Base-by-base conservation (phyloP, 2,888 invertebrate genomes). In the Empis livida region DNA sequence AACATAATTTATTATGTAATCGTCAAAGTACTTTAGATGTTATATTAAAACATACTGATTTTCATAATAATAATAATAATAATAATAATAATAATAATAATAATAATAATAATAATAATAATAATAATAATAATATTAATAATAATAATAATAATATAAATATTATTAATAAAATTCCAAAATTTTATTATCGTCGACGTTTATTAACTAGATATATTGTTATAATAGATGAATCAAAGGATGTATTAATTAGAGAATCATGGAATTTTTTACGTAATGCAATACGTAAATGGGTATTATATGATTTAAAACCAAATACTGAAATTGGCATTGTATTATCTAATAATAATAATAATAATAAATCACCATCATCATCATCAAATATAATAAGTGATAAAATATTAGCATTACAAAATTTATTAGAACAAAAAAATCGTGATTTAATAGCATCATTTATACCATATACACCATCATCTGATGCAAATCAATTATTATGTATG, bases 1-100 rank as follows among this genome's bases (percentile, higher is more conserved):
- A 78, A 62, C 82, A 81, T 52, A 82, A 80, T 61, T 69, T 75
- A 31, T 65, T 80, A 17, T 82, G 82, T 59, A 69, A 74, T 47
- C 69, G 77, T 23, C 69, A 72, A 41, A 78, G 78, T 56, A 74
- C 76, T 3, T 67, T 76, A 57, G 76, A 78, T 50, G 73, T 80
- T 16, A 76, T 79, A 47, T 60, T 71, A 23, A 66, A 67, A 49
- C 76, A 77, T 58, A 54, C 60, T 2, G 79, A 79, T 58, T 78
- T 79, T 55, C 56, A 55, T 3, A 49, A 52, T 10, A 58, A 57
- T 20, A 57, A 56, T 23, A 35, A 11, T 40, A 10, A 10, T 5
- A 42, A 20, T 15, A 13, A 40, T 20, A 23, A 17, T 40, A 20
- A 5, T 5, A 20, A 20, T 20, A 38, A 38, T 15, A 38, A 14